phyloP scores from a whole-genome alignment of 1,140 invertebrate genomes.

The Sycobia sp. region DNA sequence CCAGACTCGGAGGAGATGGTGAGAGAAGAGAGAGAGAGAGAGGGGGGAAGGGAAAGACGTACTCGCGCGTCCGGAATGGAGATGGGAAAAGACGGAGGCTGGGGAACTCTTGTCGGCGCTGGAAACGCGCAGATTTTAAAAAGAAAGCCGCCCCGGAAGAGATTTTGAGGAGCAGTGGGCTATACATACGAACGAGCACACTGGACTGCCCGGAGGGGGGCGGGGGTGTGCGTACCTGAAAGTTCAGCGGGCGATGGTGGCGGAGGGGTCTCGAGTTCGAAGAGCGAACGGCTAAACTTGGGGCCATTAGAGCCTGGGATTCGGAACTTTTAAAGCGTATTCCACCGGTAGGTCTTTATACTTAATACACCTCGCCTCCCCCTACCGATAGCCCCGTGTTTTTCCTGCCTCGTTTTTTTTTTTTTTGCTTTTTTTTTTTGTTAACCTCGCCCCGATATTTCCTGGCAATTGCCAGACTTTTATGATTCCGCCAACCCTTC shows the following conservation, averaged over 20 bases:
- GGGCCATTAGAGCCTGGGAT: conserved; percentile 52
- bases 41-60: too few relatives aligned
- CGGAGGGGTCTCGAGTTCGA: background rate
- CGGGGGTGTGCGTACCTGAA: too few relatives aligned
- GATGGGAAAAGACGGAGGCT: too few relatives aligned
- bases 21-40: background rate
- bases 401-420: background rate
- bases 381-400: conserved; percentile 4
- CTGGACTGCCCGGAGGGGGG: too few relatives aligned
- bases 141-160: too few relatives aligned
- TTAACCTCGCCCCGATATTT: background rate
- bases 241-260: conserved; percentile 39
- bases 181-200: too few relatives aligned
- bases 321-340: conserved; percentile 46
- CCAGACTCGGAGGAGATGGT: background rate
- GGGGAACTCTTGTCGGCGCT: too few relatives aligned
- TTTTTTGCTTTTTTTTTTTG: background rate
- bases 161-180: too few relatives aligned
- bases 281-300: conserved; percentile 44
- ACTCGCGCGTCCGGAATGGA: too few relatives aligned
- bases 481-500: background rate
- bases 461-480: background rate
- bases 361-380: conserved; percentile 29
- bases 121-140: too few relatives aligned
- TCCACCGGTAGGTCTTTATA: conserved; percentile 16